Conservation (phyloP, 2,113 vertebrate genomes). For the Psilopsiagon aurifrons region DNA sequence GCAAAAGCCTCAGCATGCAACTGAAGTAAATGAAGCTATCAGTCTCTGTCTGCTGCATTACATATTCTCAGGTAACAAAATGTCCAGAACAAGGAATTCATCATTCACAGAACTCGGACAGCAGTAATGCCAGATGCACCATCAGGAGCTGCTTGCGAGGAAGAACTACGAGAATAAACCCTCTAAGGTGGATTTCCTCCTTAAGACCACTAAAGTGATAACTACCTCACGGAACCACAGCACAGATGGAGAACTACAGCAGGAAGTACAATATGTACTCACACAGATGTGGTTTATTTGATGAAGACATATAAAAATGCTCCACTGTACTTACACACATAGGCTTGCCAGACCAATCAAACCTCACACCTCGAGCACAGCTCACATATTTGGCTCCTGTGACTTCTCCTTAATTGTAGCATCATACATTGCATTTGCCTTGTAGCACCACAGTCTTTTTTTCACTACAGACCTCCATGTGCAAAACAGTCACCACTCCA, state of each 20-base stretch:
- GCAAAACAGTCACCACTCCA: not conserved
- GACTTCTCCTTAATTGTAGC: not conserved
- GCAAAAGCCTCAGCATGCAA: not conserved
- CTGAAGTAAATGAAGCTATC: not conserved
- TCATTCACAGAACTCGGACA: not conserved
- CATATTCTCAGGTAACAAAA: not conserved
- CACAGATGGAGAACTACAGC: not conserved
- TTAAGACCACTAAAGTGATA: not conserved
- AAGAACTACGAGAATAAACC: not conserved
- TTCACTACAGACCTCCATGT: not conserved
- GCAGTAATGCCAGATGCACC: not conserved
- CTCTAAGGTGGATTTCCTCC: not conserved
- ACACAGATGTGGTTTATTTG: not conserved
- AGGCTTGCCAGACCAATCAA: not conserved
- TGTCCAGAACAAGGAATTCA: not conserved
- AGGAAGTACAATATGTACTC: not conserved
- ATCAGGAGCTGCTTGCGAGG: not conserved
- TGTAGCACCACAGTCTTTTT: not conserved
- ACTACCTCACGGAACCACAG: not conserved
- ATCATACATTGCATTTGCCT: not conserved
- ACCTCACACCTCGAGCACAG: not conserved
- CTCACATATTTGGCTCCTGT: not conserved
- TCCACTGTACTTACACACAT: not conserved
- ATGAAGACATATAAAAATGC: not conserved
- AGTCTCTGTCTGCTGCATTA: not conserved